These are phyloP conservation scores for Tigriopus japonicus DNA, from an alignment of 1,140 invertebrate genomes.

Conservation along the genomic window DNA sequence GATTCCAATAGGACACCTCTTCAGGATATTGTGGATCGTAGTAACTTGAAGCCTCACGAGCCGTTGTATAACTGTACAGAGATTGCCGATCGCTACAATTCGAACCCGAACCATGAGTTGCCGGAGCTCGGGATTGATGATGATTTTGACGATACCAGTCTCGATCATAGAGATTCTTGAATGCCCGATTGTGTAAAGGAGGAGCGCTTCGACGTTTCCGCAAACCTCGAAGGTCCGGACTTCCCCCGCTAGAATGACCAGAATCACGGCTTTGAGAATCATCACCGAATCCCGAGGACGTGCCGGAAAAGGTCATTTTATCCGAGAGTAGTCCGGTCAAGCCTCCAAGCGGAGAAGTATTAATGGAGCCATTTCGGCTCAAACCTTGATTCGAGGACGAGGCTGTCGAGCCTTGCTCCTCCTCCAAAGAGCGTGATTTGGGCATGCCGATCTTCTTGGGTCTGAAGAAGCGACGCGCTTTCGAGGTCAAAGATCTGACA, in stretches of 20 bases:
- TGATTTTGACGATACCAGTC: too few species aligned
- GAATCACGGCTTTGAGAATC: constrained; percentile 5
- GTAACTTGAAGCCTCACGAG: too few species aligned
- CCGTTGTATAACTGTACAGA: too few species aligned
- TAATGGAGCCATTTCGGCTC: background rate
- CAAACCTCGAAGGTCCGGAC: constrained; percentile 1
- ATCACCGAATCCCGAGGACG: background rate
- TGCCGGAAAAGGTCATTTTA: background rate
- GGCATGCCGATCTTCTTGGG: background rate
- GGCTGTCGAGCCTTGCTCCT: background rate
- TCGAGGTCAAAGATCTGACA: background rate
- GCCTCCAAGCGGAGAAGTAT: background rate
- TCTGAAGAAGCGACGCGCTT: background rate
- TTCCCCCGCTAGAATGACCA: background rate
- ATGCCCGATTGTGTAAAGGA: too few species aligned
- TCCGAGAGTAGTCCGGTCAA: background rate
- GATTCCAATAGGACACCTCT: too few species aligned
- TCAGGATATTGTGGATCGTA: too few species aligned
- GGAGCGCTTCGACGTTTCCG: background rate
- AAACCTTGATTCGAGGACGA: background rate
- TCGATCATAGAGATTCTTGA: too few species aligned
- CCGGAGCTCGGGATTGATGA: too few species aligned
- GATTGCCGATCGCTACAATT: too few species aligned
- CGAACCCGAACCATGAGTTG: too few species aligned
- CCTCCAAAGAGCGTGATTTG: background rate